phyloP scores from a whole-genome alignment of 2,888 invertebrate species.

The Tipula helvola region DNA sequence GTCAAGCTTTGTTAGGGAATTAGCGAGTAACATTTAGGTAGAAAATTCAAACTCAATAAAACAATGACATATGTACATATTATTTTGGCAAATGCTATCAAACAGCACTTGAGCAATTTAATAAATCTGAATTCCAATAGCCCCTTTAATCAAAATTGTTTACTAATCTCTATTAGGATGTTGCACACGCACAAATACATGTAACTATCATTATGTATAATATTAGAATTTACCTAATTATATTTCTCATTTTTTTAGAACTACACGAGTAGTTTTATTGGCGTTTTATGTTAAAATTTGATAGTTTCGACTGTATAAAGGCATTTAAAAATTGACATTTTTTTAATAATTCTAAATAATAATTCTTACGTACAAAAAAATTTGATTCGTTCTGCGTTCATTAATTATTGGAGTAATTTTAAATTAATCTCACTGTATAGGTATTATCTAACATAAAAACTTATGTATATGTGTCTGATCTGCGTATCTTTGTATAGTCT shows the following conservation, averaged over 20 bases:
- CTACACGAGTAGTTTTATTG: no score
- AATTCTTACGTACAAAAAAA: background rate
- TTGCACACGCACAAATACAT: background rate
- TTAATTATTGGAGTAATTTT: background rate
- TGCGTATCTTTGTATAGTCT: background rate
- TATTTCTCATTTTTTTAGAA: background rate
- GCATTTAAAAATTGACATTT: background rate
- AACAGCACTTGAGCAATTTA: background rate
- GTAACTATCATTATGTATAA: background rate
- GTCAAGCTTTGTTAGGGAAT: background rate
- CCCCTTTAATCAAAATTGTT: no score
- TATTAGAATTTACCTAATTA: background rate
- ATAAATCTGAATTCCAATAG: no score
- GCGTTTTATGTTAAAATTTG: background rate
- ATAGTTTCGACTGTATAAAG: background rate
- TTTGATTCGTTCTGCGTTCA: background rate
- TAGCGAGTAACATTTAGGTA: background rate
- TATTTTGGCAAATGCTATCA: background rate
- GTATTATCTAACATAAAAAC: background rate
- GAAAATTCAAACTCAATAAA: background rate
- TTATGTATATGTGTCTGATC: no score
- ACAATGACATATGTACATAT: background rate
- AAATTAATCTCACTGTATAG: background rate
- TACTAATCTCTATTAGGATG: background rate
- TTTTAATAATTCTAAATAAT: no score